These are phyloP conservation scores for Heliocidaris tuberculata DNA, from an alignment of 35 echinoderm and acorn worm genomes.

Conservation along the genomic window DNA sequence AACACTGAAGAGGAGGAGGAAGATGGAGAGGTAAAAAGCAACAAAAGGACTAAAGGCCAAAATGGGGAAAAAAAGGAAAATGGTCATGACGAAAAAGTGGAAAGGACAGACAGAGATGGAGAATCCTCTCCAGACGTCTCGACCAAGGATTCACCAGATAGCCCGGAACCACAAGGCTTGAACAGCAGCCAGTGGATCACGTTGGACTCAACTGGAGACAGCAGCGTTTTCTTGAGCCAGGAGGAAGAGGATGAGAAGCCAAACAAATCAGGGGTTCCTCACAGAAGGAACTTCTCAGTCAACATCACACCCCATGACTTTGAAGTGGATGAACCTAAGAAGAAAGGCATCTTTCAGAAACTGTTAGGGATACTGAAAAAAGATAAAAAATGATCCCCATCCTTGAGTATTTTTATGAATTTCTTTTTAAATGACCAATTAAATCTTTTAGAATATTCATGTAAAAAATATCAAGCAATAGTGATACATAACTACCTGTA, in stretches of 20 bases:
- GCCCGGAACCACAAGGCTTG: neutral
- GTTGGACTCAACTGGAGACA: neutral
- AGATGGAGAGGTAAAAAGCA: neutral
- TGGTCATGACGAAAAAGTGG: neutral
- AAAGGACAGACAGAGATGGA: neutral
- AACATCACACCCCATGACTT: slow-evolving; percentile 53
- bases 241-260: slow-evolving; percentile 16
- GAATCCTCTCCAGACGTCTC: neutral
- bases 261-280: slow-evolving; percentile 51
- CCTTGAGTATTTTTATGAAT: neutral
- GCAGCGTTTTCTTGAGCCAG: neutral
- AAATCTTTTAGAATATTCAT: neutral
- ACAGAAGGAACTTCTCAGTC: slow-evolving; percentile 48
- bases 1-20: neutral
- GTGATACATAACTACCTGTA: neutral
- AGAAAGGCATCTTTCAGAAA: slow-evolving; percentile 45
- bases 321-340: slow-evolving; percentile 1
- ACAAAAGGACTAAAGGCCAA: neutral
- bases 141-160: slow-evolving; percentile 21
- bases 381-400: slow-evolving; percentile 20
- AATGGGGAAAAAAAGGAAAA: neutral
- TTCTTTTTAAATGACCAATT: neutral
- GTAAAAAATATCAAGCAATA: neutral
- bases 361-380: slow-evolving; percentile 30
- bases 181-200: neutral